A percentile compares a stretch with the other conserved stretches of the same genome.
These are phyloP conservation scores for Electrophaes corylata DNA, from an alignment of 2,888 invertebrate genomes.

Conservation along the genomic window DNA sequence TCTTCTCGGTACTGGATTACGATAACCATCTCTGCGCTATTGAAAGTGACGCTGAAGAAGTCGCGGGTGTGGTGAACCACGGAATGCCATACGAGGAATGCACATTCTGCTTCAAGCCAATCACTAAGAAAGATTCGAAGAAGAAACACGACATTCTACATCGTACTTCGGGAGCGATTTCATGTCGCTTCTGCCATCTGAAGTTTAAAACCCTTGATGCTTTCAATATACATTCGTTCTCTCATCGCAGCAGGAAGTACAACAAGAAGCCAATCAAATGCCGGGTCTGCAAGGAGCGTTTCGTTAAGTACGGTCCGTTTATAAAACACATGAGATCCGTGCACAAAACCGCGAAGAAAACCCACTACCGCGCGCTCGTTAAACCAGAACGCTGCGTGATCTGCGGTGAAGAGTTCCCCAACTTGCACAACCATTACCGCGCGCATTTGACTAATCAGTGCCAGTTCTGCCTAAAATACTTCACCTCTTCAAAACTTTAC, in stretches of 20 bases:
- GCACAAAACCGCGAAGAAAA: conserved; percentile 69
- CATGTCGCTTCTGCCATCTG: conserved; percentile 75
- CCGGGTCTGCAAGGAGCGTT: conserved; percentile 71
- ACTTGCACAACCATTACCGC: conserved; percentile 85
- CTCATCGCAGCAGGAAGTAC: conserved; percentile 77
- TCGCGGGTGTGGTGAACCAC: conserved; percentile 41
- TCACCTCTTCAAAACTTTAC: conserved; percentile 67
- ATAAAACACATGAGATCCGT: conserved; percentile 70
- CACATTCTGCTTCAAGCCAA: conserved; percentile 77
- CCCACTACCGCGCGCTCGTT: conserved; percentile 72
- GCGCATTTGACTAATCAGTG: conserved; percentile 85
- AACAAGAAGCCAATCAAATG: conserved; percentile 75
- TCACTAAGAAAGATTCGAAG: conserved; percentile 66
- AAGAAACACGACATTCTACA: conserved; percentile 70
- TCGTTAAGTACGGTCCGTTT: conserved; percentile 76
- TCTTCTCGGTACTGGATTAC: conserved; percentile 66
- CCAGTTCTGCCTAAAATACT: conserved; percentile 73
- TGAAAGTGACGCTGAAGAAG: conserved; percentile 72
- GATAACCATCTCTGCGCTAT: conserved; percentile 76
- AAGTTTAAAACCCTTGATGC: conserved; percentile 80
- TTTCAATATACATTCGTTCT: conserved; percentile 78
- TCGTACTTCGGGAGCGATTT: conserved; percentile 72
- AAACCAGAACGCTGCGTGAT: conserved; percentile 84
- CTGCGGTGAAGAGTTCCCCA: conserved; percentile 84
- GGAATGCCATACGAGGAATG: conserved; percentile 71